Evolutionary conservation across 2,888 invertebrate genomes (phyloP), one percentile per base, ranked within the genome.

Genomic region (Euclidia mi): DNA sequence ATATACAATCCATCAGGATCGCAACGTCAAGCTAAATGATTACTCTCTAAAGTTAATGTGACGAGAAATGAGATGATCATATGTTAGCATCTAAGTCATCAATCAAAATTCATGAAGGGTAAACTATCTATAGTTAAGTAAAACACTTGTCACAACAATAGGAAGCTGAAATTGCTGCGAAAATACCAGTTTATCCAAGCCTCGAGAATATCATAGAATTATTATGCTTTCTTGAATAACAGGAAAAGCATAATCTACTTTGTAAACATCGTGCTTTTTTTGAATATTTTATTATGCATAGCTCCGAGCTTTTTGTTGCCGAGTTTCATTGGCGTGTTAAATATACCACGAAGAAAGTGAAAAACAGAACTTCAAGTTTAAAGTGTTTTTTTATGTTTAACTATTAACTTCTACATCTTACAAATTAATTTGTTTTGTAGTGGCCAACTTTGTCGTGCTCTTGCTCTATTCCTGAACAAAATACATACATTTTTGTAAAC

Each of bases 211-310:
- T n/a, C 50, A 28, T 41, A 0, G 1, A 38, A 15, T 37, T 3
- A 37, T 32, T n/a, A n/a, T n/a, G n/a, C 18, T n/a, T 37, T 42
- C 28, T 51, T 46, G 35, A 20, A 35, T 48, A 53, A 45, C 35
- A 20, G 37, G 10, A 4, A 47, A 37, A 58, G 38, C 35, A 34
- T 6, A 4, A 12, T 42, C 56, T 37, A 46, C 18, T 11, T 14
- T 45, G 32, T 51, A 48, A 60, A 29, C 34, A 38, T 37, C n/a
- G 32, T 32, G 38, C 52, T 69, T 47, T 43, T 48, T 37, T 45
- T 6, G 20, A 51, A 68, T 69, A 41, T 49, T 47, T 57, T n/a
- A n/a, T n/a, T 44, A 53, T 68, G 32, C 37, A 62, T 56, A 64
- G 35, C 11, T 37, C 46, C 9, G 25, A 2, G 18, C 12, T 34